Base-by-base conservation (phyloP, 1,140 invertebrate species). In the Grapholita molesta region DNA sequence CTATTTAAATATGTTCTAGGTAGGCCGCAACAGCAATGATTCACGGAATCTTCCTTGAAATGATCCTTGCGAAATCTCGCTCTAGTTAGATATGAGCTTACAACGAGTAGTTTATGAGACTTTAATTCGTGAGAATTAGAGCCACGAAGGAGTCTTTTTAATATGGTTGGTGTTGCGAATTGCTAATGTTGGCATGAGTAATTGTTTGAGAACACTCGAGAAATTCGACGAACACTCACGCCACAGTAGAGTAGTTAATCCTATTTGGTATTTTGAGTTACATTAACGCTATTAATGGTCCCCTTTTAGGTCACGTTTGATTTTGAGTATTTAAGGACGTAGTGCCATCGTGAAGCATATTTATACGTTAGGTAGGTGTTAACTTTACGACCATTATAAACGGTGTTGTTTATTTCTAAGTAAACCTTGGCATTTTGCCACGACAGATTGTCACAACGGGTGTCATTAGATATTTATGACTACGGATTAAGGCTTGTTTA, bases 121-220 rank as follows among this genome's bases (percentile, higher is more conserved):
- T n/a, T 7, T 21, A 48, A 38, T 4, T 38, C 35, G 12, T n/a
- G 5, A 15, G 15, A 48, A n/a, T 18, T 21, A 48, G 42, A 48
- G 8, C 18, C 8, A 48, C 4, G 21, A 12, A n/a, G n/a, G n/a
- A 42, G 38, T 6, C 8, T 21, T 21, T 30, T 48, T 18, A 21
- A 15, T 7, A 48, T 5, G 38, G 6, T 8, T 48, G 18, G 18
- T 21, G 42, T 32, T 61, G 55, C 28, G 25, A 32, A 61, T 28
- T 61, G 25, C 25, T 61, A 61, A 61, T 61, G 30, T 25, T 30
- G 25, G 24, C 25, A 61, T 61, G 28, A 61, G 55, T 61, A 61
- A 61, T 30, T 30, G 55, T 61, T 25, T 61, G 55, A 32, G 55
- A 15, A 28, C 55, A 61, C 55, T 61, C 21, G 28, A 61, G 55